Evolutionary conservation across 2,888 invertebrate species (phyloP).

Genomic region (Adineta ricciae): DNA sequence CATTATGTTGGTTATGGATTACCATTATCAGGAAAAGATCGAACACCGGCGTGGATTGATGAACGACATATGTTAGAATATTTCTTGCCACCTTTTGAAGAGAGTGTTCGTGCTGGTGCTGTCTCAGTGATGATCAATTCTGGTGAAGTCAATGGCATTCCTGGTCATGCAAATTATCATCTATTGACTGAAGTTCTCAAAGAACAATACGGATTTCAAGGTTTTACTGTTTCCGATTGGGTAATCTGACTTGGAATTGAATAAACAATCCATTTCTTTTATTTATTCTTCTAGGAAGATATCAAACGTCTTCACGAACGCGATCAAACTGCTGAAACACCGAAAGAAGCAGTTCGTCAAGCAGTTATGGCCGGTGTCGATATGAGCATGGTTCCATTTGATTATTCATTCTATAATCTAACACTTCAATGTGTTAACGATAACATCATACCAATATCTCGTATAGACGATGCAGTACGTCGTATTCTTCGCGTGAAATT

Average conservation of each 20-base stretch:
- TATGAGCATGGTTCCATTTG: conserved; percentile 27
- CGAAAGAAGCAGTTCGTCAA: conserved; percentile 25
- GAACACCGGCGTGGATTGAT: conserved; percentile 24
- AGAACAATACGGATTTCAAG: conserved; percentile 18
- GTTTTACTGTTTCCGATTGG: conserved; percentile 27
- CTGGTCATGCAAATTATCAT: conserved; percentile 27
- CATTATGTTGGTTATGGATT: conserved; percentile 25
- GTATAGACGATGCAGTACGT: conserved; percentile 22
- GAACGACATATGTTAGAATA: conserved; percentile 16
- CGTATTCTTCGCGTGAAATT: conserved; percentile 25
- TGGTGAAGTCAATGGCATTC: conserved; percentile 28
- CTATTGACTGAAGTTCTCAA: conserved; percentile 23
- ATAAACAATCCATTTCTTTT: too few relatives aligned
- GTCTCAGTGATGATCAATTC: conserved; percentile 28
- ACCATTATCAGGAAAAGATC: conserved; percentile 22
- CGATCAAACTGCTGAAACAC: conserved; percentile 19
- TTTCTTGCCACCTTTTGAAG: conserved; percentile 29
- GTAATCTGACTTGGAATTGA: neutral
- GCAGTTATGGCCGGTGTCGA: conserved; percentile 27
- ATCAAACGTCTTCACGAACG: conserved; percentile 8
- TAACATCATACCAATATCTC: neutral
- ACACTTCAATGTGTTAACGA: neutral
- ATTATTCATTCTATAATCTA: conserved; percentile 20
- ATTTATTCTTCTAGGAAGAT: neutral
- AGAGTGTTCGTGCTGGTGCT: conserved; percentile 23